Base-by-base conservation (phyloP, 2,797 vertebrate genomes). In the Enoplosus armatus region DNA sequence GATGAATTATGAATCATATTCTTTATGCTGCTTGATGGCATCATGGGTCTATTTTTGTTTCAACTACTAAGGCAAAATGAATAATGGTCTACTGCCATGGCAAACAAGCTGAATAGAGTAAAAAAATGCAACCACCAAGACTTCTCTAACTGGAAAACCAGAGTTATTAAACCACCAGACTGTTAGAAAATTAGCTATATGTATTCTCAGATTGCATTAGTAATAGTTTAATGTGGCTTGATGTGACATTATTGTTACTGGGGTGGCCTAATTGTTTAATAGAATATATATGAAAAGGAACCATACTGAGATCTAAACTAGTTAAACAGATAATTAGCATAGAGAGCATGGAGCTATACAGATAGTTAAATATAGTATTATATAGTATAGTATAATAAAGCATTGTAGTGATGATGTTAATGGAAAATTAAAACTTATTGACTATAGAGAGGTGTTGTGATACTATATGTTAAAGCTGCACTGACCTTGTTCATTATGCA, bases 1-100 rank as follows among this genome's bases (percentile, higher is more conserved):
- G n/a, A n/a, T n/a, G 75, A 77, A 47, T 53, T 69, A 35, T 78
- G 74, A 78, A 66, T 86, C 73, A 72, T 31, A 70, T 33, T 66
- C 27, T 69, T 24, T 22, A 12, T 56, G 14, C 29, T 56, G 56
- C 27, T 53, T 33, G 33, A 55, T 50, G 59, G 33, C 55, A 61
- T 67, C 2, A 15, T 58, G 54, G 35, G 37, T 55, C n/a, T 71
- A 24, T 64, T 67, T 66, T 41, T 68, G 26, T 27, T 82, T 24
- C 67, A 64, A 26, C 50, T 39, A 26, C 29, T 41, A 37, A 61
- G 20, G 2, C 2, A 60, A 37, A 54, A 20, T 35, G 6, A 81
- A 72, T 33, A 50, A 69, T n/a, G 6, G 5, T 58, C 10, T 71
- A 22, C 48, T 79, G 37, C 26, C 31, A 6, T 29, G 35, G 6